A percentile compares a stretch with the other conserved stretches of the same genome.
These are phyloP conservation scores for Gastrophysa polygoni DNA, from an alignment of 2,888 invertebrate genomes.

Conservation along the genomic window DNA sequence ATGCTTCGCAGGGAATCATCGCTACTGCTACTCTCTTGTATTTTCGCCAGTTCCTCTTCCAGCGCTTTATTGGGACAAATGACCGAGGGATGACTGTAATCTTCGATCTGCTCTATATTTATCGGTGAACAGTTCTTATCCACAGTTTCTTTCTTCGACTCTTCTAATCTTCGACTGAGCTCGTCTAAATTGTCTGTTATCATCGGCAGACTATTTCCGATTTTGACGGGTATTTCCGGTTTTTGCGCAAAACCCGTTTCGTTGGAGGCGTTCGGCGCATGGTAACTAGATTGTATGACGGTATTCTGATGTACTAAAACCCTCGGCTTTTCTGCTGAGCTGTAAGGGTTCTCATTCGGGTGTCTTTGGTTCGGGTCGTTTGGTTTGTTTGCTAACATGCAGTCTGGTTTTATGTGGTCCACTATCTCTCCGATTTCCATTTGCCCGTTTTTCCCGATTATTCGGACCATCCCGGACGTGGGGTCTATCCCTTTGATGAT, in stretches of 20 bases:
- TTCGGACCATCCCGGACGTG: constrained; percentile 42
- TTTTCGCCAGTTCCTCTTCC: constrained; percentile 21
- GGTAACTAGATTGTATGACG: constrained; percentile 28
- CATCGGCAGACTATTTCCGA: constrained; percentile 27
- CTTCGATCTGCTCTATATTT: constrained; percentile 39
- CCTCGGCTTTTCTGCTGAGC: constrained; percentile 24
- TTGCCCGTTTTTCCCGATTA: constrained; percentile 42
- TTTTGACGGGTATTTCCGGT: constrained; percentile 16
- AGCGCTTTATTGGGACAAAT: constrained; percentile 20
- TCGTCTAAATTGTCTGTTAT: constrained; percentile 30
- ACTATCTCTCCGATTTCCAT: constrained; percentile 38
- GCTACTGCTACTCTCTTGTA: constrained; percentile 20
- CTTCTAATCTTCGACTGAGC: constrained; percentile 29
- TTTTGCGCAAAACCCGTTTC: constrained; percentile 2
- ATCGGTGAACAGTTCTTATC: constrained; percentile 48
- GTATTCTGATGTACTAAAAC: constrained; percentile 44
- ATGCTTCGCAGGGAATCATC: constrained; percentile 32
- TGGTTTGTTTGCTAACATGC: constrained; percentile 41
- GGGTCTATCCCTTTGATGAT: constrained; percentile 47
- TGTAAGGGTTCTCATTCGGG: constrained; percentile 10
- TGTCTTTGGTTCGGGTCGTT: constrained; percentile 30
- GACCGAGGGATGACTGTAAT: constrained; percentile 21
- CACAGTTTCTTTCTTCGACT: constrained; percentile 38
- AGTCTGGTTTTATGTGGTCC: constrained; percentile 43
- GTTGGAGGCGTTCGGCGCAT: constrained; percentile 5